Base-by-base conservation (phyloP, 2,888 invertebrate species). In the Andrena fulva region DNA sequence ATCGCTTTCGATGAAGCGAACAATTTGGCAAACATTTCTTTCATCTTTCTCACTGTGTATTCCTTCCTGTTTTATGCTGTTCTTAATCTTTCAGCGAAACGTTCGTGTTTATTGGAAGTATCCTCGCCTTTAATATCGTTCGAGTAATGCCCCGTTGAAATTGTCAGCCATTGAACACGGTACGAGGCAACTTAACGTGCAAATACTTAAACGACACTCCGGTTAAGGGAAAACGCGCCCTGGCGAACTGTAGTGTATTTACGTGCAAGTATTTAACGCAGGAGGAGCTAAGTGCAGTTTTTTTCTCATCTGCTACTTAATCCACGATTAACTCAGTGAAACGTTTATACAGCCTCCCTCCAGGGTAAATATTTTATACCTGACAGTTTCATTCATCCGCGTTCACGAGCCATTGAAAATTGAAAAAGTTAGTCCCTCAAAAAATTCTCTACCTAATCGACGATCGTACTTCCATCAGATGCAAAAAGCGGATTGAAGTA, bases 181-280 rank as follows among this genome's bases (percentile, higher is more conserved):
- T n/a, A 54, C 64, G 64, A 77, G 54, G 76, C 67, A 64, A 85
- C 76, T 87, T 70, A 63, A 35, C 52, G 48, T 33, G 71, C 54
- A 80, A 86, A 86, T 85, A 81, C 77, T 86, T 80, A 75, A 84
- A 72, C 48, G 27, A 70, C 54, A 68, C 67, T 54, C 31, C 48
- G n/a, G 63, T 56, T n/a, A 48, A 72, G 33, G 24, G 59, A 27
- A 56, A 73, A 79, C 69, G 71, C 50, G 52, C 60, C 54, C 42
- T n/a, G 16, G 29, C 64, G 33, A 59, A 29, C 52, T 74, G 42
- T 52, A 56, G 71, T 33, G 59, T 74, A 75, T 80, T 83, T 74
- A 72, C n/a, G 42, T 73, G 54, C 75, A 63, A 72, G 60, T 63
- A 60, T 74, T 85, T 71, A 66, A 16, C 35, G 33, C 33, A 31